Evolutionary conservation across 2,888 invertebrate species (phyloP), one percentile per base, ranked within the genome.

Genomic region (Bellardia pandia): DNA sequence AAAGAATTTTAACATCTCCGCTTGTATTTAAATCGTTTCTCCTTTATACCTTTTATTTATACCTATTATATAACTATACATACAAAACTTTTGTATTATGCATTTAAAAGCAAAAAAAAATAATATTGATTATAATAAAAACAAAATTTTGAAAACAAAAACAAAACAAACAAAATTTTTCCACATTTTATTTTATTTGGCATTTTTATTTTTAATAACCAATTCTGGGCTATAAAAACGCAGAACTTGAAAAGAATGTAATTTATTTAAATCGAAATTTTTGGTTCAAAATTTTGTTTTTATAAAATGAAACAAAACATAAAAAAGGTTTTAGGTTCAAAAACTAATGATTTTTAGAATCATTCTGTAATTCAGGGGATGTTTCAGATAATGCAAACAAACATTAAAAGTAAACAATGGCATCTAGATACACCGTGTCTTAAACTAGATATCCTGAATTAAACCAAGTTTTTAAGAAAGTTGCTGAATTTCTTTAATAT

Each of bases 1-100:
- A 23, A 62, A 40, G 0, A 14, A 16, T 48, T 33, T 40, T 23
- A 8, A 48, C 37, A 85, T 72, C 91, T 92, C 92, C 92, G 92
- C 92, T 91, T 91, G 90, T 89, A 89, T 89, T 30, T 14, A 60
- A 58, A 69, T 64, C 56, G 53, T 72, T 42, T 56, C 42, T 33
- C 45, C n/a, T n/a, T n/a, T n/a, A n/a, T n/a, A 23, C 0, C 23
- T 23, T 23, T 23, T 23, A 23, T 1, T 60, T 69, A 68, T 53
- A 80, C 11, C 23, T 42, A 64, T 2, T 71, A 58, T 48, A 42
- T 48, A 13, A 11, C 8, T 68, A 37, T 60, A 30, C n/a, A 51
- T 51, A 51, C n/a, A 51, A n/a, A 30, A 30, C 11, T 64, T 33
- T 64, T 64, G 45, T 48, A 56, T 45, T 64, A 37, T 75, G 66